Percentiles rank a stretch among this genome's conserved stretches.
Evolutionary conservation across 30 jellyfish, hydroid and myxozoan genomes (phyloP).

Genomic region (Aurelia coerulea): DNA sequence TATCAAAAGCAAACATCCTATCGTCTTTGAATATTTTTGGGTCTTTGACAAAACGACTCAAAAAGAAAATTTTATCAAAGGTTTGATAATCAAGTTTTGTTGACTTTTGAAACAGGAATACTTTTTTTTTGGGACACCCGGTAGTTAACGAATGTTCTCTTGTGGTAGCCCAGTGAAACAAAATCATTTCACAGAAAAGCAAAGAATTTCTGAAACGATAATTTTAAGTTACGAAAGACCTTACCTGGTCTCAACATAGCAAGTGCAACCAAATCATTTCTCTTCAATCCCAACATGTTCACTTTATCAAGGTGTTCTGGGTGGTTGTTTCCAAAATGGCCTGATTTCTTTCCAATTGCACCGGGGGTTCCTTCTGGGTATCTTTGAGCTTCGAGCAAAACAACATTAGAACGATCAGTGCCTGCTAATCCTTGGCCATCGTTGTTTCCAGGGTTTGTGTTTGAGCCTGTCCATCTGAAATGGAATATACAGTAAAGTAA

Average conservation of each 20-base stretch:
- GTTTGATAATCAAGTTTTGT: too few species aligned
- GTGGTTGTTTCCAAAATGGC: slow-evolving; percentile 90
- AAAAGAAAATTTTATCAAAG: too few species aligned
- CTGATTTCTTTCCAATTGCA: slow-evolving; percentile 34
- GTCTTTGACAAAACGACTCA: too few species aligned
- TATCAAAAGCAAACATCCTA: too few species aligned
- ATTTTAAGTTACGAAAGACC: not conserved
- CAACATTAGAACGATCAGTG: slow-evolving; percentile 87
- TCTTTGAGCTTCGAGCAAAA: slow-evolving; percentile 55
- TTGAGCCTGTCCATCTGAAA: slow-evolving; percentile 99
- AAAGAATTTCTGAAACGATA: not conserved
- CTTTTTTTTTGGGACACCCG: too few species aligned
- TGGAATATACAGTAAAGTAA: not conserved
- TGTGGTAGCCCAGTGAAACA: too few species aligned
- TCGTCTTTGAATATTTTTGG: too few species aligned
- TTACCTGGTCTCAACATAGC: slow-evolving; percentile 94
- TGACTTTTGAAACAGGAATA: too few species aligned
- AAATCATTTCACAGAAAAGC: too few species aligned
- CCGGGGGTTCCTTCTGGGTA: slow-evolving; percentile 72
- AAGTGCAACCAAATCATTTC: slow-evolving; percentile 65
- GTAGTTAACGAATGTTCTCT: too few species aligned
- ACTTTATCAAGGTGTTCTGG: slow-evolving; percentile 69
- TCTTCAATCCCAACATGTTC: slow-evolving; percentile 68
- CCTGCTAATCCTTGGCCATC: slow-evolving; percentile 98
- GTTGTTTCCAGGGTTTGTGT: slow-evolving; percentile 89